Base-by-base conservation (phyloP, 2,888 invertebrate species). In the Athalia rosae region DNA sequence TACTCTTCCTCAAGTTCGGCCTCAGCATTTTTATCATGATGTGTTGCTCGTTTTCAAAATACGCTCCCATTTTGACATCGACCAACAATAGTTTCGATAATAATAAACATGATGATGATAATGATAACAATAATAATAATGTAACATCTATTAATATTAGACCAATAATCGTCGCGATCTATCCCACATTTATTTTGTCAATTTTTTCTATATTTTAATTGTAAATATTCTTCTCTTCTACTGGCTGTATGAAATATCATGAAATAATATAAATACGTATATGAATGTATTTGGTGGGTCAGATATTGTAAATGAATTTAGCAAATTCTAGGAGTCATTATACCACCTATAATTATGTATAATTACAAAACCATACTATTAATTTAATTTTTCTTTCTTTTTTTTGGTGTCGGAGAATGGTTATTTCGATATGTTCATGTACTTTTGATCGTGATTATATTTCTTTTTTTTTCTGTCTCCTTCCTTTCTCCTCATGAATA, bases 201-300 rank as follows among this genome's bases (percentile, higher is more conserved):
- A 28, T 28, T 28, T 28, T n/a, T n/a, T n/a, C n/a, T n/a, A 2
- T 28, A 56, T 73, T 64, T 79, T 62, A 78, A 76, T 79, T 82
- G 82, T 82, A 82, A 80, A 82, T 82, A 82, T 82, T 79, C 79
- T 82, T 79, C 43, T 47, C 77, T 69, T 59, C 61, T 61, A 41
- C 62, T 74, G 74, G n/a, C n/a, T 56, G 45, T 13, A 71, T 71
- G 13, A 71, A 71, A 43, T 71, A 58, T 13, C 58, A 69, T 45
- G n/a, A 58, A 58, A 58, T 58, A 71, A 43, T 45, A 28, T 28
- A 28, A 28, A 28, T 28, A 28, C 28, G 28, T 28, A 28, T 28
- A 28, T n/a, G n/a, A n/a, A n/a, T 28, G 28, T 28, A 28, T 28
- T 28, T 28, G 45, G 71, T 3, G 45, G 6, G 56, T 8, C 43